Base-by-base conservation (phyloP, 1,140 invertebrate genomes). In the Platyscapa corneri region DNA sequence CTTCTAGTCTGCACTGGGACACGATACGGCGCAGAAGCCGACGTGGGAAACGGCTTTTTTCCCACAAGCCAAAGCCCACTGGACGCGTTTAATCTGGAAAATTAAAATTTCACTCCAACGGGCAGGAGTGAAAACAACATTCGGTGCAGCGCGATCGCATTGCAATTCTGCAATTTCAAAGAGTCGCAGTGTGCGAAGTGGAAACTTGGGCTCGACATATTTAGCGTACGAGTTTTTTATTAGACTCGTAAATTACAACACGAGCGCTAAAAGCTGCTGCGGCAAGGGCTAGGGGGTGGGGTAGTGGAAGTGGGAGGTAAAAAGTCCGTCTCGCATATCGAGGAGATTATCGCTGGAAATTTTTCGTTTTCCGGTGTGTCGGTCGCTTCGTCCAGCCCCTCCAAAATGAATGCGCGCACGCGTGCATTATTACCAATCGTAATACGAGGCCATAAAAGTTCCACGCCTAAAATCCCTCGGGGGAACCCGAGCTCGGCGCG, bases 381-480 rank as follows among this genome's bases (percentile, higher is more conserved):
- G 42, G 12, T 5, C 42, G 42, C 42, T 12, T 46, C 42, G 42
- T 46, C 12, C 12, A 7, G 12, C 42, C 42, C 12, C 5, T 7
- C 42, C 42, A 46, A 46, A 46, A 46, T 46, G 42, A n/a, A n/a
- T 46, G 67, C 34, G 6, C 67, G 34, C 7, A 3, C 49, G 27
- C 16, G 30, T n/a, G 34, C 56, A 78, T 78, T 60, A 78, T 39
- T 78, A 39, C 20, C 32, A 65, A 30, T 65, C 70, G 56, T 76
- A 83, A 83, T 60, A 83, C 30, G 37, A 60, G 76, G 82, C 72
- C 20, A 67, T 78, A 77, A 84, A 84, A 84, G 78, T 84, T 67
- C 60, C 27, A 6, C 14, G 20, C 37, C 39, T 34, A 30, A 76
- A 46, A 30, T n/a, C 6, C 46, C 18, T 2, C 0, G 34, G 5